phyloP scores from a whole-genome alignment of 2,113 vertebrate genomes.

The Datnioides undecimradiatus region DNA sequence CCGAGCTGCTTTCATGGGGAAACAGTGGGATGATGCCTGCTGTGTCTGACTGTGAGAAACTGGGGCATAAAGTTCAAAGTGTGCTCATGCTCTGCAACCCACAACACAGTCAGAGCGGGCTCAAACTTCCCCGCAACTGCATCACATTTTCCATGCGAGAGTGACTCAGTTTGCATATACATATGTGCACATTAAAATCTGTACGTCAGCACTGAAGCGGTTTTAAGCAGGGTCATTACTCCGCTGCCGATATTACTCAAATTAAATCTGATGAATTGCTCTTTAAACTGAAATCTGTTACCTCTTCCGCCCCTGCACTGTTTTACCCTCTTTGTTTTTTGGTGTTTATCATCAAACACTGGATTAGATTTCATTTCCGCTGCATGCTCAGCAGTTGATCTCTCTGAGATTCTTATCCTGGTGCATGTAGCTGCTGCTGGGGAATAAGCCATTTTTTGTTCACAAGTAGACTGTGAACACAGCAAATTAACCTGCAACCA shows the following conservation, averaged over 20 bases:
- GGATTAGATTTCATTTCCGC: conserved; percentile 51
- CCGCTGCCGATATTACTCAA: conserved; percentile 15
- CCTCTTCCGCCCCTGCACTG: not conserved
- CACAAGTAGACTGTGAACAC: conserved; percentile 23
- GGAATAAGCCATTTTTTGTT: conserved; percentile 44
- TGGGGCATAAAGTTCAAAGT: conserved; percentile 68
- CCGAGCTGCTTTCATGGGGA: conserved; percentile 59
- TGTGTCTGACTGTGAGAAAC: conserved; percentile 60
- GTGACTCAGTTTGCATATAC: conserved; percentile 22
- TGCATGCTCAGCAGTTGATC: conserved; percentile 18
- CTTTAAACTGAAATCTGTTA: conserved; percentile 24
- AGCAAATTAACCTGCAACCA: conserved; percentile 33
- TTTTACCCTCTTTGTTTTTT: conserved; percentile 3
- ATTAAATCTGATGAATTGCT: conserved; percentile 22
- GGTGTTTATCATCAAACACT: conserved; percentile 26
- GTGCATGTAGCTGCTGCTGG: not conserved
- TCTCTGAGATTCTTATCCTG: conserved; percentile 38
- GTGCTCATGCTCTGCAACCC: conserved; percentile 40
- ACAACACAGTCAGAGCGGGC: conserved; percentile 4
- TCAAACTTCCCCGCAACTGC: conserved; percentile 24
- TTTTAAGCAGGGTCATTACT: conserved; percentile 20
- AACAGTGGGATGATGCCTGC: conserved; percentile 60
- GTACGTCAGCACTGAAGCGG: conserved; percentile 35
- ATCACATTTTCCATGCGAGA: conserved; percentile 45
- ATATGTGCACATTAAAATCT: conserved; percentile 30